Conservation (phyloP, 2,113 vertebrate species). For the Centropus bengalensis region DNA sequence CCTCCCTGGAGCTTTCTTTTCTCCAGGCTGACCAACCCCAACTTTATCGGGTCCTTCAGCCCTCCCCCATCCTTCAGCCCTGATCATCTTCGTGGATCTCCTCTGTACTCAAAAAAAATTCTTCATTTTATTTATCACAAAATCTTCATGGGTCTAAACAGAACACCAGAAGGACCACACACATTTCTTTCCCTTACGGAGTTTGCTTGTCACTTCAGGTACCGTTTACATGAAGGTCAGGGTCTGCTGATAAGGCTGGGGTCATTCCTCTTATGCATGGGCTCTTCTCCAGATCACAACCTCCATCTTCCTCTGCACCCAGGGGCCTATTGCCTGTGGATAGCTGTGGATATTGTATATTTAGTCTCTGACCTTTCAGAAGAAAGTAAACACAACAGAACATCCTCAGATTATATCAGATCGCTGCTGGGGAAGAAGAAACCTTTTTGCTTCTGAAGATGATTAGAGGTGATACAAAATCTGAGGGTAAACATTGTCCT, state of each 20-base stretch:
- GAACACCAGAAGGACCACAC: not conserved
- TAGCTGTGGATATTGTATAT: not conserved
- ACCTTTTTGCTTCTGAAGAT: not conserved
- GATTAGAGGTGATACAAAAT: not conserved
- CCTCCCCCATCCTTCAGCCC: too few species aligned
- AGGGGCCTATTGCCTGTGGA: not conserved
- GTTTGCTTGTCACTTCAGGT: not conserved
- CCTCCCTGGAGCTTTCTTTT: too few species aligned
- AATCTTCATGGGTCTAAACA: constrained; percentile 8
- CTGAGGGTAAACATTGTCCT: not conserved
- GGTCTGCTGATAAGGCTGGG: not conserved
- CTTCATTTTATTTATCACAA: constrained; percentile 14
- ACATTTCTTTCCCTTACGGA: not conserved
- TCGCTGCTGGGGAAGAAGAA: not conserved
- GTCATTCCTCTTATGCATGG: not conserved
- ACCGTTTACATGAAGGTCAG: not conserved
- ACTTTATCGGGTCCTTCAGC: too few species aligned
- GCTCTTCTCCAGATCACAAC: not conserved
- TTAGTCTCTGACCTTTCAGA: not conserved
- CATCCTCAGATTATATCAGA: not conserved
- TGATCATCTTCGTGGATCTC: too few species aligned
- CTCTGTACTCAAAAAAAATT: not conserved
- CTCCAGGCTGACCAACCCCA: too few species aligned
- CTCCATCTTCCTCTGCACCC: not conserved
- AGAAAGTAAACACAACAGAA: not conserved